Evolutionary conservation across 37 sponge, comb jelly and placozoan genomes (phyloP).

Genomic region (Geodia barretti): DNA sequence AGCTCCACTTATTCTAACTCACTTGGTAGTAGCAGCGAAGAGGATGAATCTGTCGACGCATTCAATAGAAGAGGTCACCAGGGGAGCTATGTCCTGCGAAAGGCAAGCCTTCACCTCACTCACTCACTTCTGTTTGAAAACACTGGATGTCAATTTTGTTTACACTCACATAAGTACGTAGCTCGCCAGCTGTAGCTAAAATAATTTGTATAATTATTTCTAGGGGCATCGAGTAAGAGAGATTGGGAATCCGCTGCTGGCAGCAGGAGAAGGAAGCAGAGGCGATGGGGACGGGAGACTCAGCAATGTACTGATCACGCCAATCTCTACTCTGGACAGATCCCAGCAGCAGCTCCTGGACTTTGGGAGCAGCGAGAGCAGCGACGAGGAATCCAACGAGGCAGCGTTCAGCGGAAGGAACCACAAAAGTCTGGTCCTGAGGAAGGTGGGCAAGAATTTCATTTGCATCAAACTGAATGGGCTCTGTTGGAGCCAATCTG

Average conservation of each 20-base stretch:
- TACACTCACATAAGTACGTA: too few species aligned
- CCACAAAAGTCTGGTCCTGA: background rate
- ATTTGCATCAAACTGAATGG: background rate
- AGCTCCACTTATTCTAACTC: background rate
- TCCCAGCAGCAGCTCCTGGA: background rate
- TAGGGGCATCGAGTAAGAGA: too few species aligned
- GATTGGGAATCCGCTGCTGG: too few species aligned
- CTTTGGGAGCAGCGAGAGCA: background rate
- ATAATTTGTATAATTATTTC: too few species aligned
- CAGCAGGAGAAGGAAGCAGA: too few species aligned
- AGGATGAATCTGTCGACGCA: background rate
- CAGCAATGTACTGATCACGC: background rate
- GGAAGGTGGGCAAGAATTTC: background rate
- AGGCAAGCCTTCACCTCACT: too few species aligned
- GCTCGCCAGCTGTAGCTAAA: too few species aligned
- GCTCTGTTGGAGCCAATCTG: too few species aligned
- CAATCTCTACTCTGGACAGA: background rate
- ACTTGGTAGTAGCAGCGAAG: background rate
- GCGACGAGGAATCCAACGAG: background rate
- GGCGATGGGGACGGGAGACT: background rate
- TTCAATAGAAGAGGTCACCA: background rate
- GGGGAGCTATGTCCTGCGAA: background rate
- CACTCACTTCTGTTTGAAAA: too few species aligned
- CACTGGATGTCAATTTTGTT: too few species aligned
- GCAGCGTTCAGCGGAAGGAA: background rate